A percentile compares a stretch with the other conserved stretches of the same genome.
Conservation (phyloP, 2,888 invertebrate genomes). For the Leucania comma region DNA sequence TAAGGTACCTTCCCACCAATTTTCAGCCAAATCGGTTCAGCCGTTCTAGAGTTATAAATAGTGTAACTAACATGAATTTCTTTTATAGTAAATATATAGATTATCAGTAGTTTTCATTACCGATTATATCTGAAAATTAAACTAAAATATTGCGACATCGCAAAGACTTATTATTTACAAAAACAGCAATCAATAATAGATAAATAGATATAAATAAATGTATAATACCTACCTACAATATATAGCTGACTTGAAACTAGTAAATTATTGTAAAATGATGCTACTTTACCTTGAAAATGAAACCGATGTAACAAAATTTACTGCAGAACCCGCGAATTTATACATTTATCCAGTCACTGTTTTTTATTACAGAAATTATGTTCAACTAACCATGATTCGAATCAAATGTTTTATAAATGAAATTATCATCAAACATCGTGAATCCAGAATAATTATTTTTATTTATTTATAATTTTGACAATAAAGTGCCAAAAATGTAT, state of each 20-base stretch:
- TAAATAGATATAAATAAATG: too few relatives aligned
- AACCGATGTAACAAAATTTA: conserved; percentile 34
- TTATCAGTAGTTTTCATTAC: not conserved
- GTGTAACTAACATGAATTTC: too few relatives aligned
- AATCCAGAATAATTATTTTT: conserved; percentile 34
- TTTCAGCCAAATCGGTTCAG: too few relatives aligned
- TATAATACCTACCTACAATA: not conserved
- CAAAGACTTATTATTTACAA: not conserved
- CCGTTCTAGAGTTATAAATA: too few relatives aligned
- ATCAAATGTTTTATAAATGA: conserved; percentile 33
- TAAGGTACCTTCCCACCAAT: too few relatives aligned
- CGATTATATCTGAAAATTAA: not conserved
- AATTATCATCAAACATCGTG: conserved; percentile 34
- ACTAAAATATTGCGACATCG: not conserved
- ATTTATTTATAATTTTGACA: conserved; percentile 47
- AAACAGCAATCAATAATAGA: not conserved
- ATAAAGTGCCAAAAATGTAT: conserved; percentile 16
- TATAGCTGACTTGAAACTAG: conserved; percentile 3
- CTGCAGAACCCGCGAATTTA: conserved; percentile 28
- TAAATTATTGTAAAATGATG: conserved; percentile 30
- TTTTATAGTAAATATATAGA: too few relatives aligned
- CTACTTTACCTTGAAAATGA: conserved; percentile 46
- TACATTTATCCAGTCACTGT: conserved; percentile 27
- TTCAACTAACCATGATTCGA: conserved; percentile 33
- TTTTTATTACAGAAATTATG: not conserved